Conservation (phyloP, 2,797 vertebrate genomes). For the Podarcis lilfordi region DNA sequence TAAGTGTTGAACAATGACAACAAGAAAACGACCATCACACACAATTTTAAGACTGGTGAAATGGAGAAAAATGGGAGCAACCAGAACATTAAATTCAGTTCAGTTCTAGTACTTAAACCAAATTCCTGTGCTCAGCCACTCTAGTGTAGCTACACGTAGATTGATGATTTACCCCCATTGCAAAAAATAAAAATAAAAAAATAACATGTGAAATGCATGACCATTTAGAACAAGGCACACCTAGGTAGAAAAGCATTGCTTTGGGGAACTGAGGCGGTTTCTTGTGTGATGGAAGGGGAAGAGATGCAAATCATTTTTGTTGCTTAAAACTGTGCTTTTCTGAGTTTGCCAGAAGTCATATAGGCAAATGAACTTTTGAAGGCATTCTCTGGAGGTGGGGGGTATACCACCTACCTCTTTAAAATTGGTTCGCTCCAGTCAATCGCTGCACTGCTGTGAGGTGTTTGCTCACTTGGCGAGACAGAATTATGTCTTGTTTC, state of each 20-base stretch:
- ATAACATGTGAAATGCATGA: too few relatives aligned
- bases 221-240: too few relatives aligned
- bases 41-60: too few relatives aligned
- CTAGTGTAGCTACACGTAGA: too few relatives aligned
- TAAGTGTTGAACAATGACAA: too few relatives aligned
- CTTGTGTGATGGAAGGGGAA: neutral
- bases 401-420: neutral
- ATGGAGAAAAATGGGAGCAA: too few relatives aligned
- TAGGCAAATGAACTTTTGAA: neutral
- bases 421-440: neutral
- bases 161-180: too few relatives aligned
- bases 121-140: too few relatives aligned
- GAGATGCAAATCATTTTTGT: neutral
- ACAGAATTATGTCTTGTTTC: neutral
- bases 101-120: too few relatives aligned
- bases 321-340: neutral
- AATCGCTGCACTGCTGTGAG: neutral
- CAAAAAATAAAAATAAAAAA: too few relatives aligned
- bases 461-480: constrained; percentile 6
- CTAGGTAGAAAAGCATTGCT: neutral
- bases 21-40: too few relatives aligned
- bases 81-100: too few relatives aligned
- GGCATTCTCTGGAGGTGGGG: neutral
- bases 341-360: neutral
- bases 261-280: neutral